Base-by-base conservation (phyloP, 2,113 vertebrate species). In the Upupa epops region DNA sequence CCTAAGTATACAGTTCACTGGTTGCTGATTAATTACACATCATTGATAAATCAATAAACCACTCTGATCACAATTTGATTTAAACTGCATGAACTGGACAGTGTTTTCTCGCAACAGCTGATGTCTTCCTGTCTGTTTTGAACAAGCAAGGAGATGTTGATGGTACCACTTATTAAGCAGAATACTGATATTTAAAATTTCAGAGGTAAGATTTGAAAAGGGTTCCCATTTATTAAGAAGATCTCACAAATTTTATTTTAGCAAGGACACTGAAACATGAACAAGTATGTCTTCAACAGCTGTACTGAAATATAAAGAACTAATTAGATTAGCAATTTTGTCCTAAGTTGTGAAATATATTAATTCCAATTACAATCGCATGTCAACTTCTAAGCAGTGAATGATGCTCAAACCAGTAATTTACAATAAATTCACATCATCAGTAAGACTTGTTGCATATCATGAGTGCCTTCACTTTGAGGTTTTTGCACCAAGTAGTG, bases 21-120 rank as follows among this genome's bases (percentile, higher is more conserved):
- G 17, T n/a, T 80, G 69, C n/a, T 90, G 37, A 73, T 63, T 93
- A 94, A 90, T 90, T 90, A 52, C 14, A 37, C 76, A 51, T 32
- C 72, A 63, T 17, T 86, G 73, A 71, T 78, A 70, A 94, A 77
- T 88, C 76, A 74, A 71, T 92, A 91, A 83, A 92, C 36, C 36
- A 31, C 34, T 88, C 80, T 63, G 72, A 71, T 77, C 24, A n/a
- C 2, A 0, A 70, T 66, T 93, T 5, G 11, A 51, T 93, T 88
- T 83, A 80, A 71, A 84, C 56, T 52, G 37, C 49, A 28, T 37
- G 60, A 88, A 42, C n/a, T 52, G 14, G 69, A 45, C 55, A 60
- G 32, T 61, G 45, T 71, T 81, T 80, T 88, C 17, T 29, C 71
- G 52, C 16, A 92, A 48, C 66, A 82, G 34, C 58, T 79, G 29